Percentiles rank a stretch among this genome's conserved stretches.
These are phyloP conservation scores for Acanthis flammea DNA, from an alignment of 2,797 vertebrate genomes.

Conservation along the genomic window DNA sequence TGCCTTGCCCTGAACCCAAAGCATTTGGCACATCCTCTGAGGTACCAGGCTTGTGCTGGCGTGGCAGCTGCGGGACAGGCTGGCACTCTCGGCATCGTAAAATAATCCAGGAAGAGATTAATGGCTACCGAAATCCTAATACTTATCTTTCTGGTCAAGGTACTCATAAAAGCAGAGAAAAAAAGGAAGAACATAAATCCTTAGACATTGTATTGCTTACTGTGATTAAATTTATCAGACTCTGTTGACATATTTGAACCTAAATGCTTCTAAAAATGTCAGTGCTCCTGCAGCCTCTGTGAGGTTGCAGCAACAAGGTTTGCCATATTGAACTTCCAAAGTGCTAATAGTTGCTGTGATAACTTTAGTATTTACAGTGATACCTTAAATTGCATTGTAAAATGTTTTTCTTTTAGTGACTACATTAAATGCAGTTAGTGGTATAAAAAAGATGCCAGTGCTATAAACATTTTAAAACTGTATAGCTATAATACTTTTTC, in stretches of 20 bases:
- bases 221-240: constrained; percentile 25
- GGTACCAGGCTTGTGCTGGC: neutral
- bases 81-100: neutral
- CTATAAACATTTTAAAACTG: neutral
- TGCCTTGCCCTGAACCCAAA: neutral
- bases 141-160: constrained; percentile 51
- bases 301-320: neutral
- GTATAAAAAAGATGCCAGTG: neutral
- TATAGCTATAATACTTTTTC: neutral
- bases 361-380: neutral
- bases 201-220: constrained; percentile 33
- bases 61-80: neutral
- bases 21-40: neutral
- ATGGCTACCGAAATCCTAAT: constrained; percentile 32
- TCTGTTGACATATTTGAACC: neutral
- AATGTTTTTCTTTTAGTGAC: neutral
- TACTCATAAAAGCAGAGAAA: constrained; percentile 23
- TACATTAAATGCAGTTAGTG: neutral
- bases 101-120: constrained; percentile 33
- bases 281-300: neutral
- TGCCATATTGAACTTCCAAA: neutral
- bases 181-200: constrained; percentile 27
- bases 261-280: neutral
- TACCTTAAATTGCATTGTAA: neutral
- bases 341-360: neutral